A percentile compares a stretch with the other conserved stretches of the same genome.
Evolutionary conservation across 2,113 vertebrate species (phyloP).

Genomic region (Antechinus stuartii): DNA sequence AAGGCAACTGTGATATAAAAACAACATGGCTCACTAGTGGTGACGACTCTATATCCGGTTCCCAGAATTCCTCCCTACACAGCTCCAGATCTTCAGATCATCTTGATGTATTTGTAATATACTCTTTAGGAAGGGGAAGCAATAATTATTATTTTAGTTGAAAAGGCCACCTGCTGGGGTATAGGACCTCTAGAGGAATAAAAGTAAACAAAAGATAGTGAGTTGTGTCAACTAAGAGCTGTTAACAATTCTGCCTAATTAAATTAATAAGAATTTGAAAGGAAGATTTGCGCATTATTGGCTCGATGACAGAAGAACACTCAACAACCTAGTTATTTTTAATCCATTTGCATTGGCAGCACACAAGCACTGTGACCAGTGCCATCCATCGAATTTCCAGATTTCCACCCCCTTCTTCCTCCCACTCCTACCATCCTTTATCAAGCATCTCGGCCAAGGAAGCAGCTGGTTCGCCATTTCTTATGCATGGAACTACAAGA

Average conservation of each 20-base stretch:
- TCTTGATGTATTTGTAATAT: neutral
- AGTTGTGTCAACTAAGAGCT: neutral
- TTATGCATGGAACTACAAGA: neutral
- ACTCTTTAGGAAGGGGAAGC: neutral
- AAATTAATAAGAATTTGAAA: constrained; percentile 3
- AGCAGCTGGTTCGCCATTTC: neutral
- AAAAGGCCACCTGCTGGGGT: neutral
- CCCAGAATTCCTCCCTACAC: neutral
- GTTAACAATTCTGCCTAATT: neutral
- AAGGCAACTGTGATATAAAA: neutral
- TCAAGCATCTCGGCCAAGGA: neutral
- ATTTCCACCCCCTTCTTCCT: neutral
- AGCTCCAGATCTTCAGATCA: neutral
- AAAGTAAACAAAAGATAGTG: neutral
- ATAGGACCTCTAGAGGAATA: neutral
- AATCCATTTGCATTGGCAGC: neutral
- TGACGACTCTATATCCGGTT: neutral
- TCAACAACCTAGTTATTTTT: neutral
- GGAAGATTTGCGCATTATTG: neutral
- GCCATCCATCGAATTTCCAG: neutral
- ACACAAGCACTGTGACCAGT: neutral
- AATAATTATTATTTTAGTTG: neutral
- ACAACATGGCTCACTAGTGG: neutral
- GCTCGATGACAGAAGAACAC: neutral
- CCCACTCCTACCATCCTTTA: neutral